Evolutionary conservation across 2,113 vertebrate genomes (phyloP).

Genomic region (Gracilinanus agilis): DNA sequence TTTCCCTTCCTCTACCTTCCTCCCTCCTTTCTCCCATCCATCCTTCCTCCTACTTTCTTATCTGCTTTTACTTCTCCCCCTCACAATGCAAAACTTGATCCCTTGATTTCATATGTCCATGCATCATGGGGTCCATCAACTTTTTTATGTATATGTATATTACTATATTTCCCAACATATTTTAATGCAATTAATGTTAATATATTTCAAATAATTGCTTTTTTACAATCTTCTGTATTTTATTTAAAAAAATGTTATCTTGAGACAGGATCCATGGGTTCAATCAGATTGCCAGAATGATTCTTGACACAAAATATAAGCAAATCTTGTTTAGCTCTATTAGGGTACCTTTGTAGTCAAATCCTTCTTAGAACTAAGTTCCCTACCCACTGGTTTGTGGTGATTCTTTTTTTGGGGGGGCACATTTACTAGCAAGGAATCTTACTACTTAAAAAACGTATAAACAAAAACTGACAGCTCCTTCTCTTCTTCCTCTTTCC

Average conservation of each 20-base stretch:
- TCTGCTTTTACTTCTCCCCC: too few species aligned
- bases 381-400: not conserved
- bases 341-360: not conserved
- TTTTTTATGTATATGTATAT: not conserved
- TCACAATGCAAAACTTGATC: not conserved
- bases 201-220: not conserved
- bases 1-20: too few species aligned
- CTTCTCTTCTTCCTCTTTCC: not conserved
- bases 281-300: not conserved
- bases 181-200: not conserved
- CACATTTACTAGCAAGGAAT: not conserved
- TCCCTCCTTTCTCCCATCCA: too few species aligned
- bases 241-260: not conserved
- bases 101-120: not conserved
- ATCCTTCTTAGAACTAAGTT: not conserved
- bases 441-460: not conserved
- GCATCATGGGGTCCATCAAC: not conserved
- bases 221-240: not conserved
- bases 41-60: too few species aligned
- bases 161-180: not conserved
- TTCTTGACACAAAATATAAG: not conserved
- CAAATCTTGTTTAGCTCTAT: not conserved
- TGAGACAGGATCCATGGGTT: not conserved
- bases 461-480: not conserved
- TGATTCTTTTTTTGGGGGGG: not conserved